Percentiles rank a stretch among this genome's conserved stretches.
Evolutionary conservation across 92 coral and sea anemone genomes (phyloP).

Genomic region (Actinostola sp.): DNA sequence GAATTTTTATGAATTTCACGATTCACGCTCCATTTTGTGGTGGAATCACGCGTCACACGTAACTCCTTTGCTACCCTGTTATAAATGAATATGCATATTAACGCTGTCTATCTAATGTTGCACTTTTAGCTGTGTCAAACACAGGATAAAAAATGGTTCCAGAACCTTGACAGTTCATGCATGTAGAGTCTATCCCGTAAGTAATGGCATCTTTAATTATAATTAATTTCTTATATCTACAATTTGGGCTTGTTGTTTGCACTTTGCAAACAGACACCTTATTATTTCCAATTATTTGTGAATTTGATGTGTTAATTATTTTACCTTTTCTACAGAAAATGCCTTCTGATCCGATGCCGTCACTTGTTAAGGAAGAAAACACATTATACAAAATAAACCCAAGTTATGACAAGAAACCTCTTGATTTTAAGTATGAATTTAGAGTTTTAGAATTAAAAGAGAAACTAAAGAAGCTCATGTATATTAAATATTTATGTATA

Average conservation of each 20-base stretch:
- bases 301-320: too few relatives aligned
- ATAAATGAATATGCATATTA: background rate
- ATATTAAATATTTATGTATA: too few relatives aligned
- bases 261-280: too few relatives aligned
- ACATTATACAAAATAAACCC: background rate
- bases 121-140: slow-evolving; percentile 44
- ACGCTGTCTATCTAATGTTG: too few relatives aligned
- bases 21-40: too few relatives aligned
- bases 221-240: too few relatives aligned
- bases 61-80: too few relatives aligned
- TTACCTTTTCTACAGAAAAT: background rate
- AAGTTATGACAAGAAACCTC: slow-evolving; percentile 23
- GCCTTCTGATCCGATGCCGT: background rate
- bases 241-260: background rate
- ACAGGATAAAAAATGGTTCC: slow-evolving; percentile 32
- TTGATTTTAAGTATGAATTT: background rate
- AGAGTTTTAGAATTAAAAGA: background rate
- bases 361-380: background rate
- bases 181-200: slow-evolving; percentile 50
- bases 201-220: too few relatives aligned
- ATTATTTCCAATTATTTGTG: too few relatives aligned
- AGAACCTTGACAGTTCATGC: slow-evolving; percentile 52
- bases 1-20: too few relatives aligned
- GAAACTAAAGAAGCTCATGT: too few relatives aligned
- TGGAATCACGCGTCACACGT: too few relatives aligned